Conservation (phyloP, 1,140 invertebrate species). For the Euura lappo region DNA sequence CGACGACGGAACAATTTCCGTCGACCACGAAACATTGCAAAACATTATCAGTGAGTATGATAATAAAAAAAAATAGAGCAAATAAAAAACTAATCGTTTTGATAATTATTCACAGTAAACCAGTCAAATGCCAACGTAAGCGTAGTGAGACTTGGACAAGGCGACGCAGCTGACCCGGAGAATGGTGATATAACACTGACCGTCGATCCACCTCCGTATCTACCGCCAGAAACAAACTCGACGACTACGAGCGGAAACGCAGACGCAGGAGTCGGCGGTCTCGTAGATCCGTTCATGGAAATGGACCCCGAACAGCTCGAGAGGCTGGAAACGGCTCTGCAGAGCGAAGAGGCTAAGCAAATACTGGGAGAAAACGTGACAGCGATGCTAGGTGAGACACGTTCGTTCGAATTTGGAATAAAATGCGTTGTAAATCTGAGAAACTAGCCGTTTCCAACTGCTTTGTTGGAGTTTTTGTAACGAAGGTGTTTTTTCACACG, state of each 20-base stretch:
- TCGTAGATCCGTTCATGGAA: constrained; percentile 63
- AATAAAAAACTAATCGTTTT: constrained; percentile 22
- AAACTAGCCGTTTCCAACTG: neutral
- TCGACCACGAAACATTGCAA: constrained; percentile 73
- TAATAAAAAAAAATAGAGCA: constrained; percentile 5
- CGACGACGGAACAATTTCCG: constrained; percentile 73
- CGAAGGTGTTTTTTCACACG: constrained; percentile 20
- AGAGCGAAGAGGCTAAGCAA: constrained; percentile 66
- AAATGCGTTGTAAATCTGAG: no score
- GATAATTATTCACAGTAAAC: constrained; percentile 47
- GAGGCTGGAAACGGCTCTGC: constrained; percentile 63
- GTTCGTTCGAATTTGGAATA: no score
- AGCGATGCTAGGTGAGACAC: constrained; percentile 58
- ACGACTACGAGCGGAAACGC: constrained; percentile 20
- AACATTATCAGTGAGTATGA: constrained; percentile 70
- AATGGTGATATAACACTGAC: constrained; percentile 55
- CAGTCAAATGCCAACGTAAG: constrained; percentile 59
- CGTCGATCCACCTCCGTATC: constrained; percentile 50
- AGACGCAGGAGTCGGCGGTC: constrained; percentile 32
- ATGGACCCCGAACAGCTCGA: constrained; percentile 67
- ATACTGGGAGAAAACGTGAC: constrained; percentile 66
- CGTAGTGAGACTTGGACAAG: constrained; percentile 58
- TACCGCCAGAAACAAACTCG: constrained; percentile 24
- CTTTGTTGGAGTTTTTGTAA: constrained; percentile 16
- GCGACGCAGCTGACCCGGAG: constrained; percentile 40